Conservation (phyloP, 1,140 invertebrate species). For the Drosophila grimshawi region DNA sequence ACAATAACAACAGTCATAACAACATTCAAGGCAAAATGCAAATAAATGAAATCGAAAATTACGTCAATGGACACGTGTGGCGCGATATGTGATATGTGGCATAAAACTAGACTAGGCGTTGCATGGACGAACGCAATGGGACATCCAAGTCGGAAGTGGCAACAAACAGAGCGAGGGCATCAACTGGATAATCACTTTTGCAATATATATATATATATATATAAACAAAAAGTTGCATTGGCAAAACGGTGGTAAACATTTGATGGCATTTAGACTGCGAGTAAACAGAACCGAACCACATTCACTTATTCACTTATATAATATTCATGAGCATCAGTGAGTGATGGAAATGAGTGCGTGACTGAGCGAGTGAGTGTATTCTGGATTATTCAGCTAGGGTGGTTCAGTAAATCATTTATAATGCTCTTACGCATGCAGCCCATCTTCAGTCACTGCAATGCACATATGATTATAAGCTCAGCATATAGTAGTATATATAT, state of each 20-base stretch:
- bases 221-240: not conserved
- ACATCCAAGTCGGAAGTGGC: slow-evolving; percentile 7
- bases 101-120: not conserved
- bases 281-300: not conserved
- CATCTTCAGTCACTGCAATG: no score
- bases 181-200: no score
- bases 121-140: slow-evolving; percentile 20
- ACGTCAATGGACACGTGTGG: slow-evolving; percentile 16
- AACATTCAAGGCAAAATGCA: slow-evolving; percentile 63
- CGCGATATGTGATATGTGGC: not conserved
- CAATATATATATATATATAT: not conserved
- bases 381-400: no score
- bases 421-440: no score
- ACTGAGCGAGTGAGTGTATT: no score
- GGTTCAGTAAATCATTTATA: no score
- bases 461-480: no score
- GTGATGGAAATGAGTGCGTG: no score
- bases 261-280: no score
- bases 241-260: not conserved
- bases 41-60: slow-evolving; percentile 60
- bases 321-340: no score
- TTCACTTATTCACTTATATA: not conserved
- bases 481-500: not conserved
- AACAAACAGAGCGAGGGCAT: not conserved
- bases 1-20: slow-evolving; percentile 21